Percentiles rank a stretch among this genome's conserved stretches.
Evolutionary conservation across 2,888 invertebrate genomes (phyloP).

Genomic region (Hyalella azteca): DNA sequence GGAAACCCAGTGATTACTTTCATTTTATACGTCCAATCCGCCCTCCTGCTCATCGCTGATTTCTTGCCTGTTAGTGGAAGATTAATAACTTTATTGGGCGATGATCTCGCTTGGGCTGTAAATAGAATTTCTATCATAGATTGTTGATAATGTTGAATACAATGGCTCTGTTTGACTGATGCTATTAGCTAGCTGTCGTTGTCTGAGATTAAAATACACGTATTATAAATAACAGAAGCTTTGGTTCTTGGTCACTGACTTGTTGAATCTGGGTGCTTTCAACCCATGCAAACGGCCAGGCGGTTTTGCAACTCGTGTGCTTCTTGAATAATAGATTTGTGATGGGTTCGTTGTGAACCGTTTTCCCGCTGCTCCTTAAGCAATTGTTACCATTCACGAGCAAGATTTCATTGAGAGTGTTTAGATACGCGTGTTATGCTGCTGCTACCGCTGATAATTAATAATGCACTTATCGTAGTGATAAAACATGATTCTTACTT

Average conservation of each 20-base stretch:
- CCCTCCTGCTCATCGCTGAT: neutral
- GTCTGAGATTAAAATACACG: too few relatives aligned
- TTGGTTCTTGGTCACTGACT: constrained; percentile 25
- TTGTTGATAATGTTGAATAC: neutral
- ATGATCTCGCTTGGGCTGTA: constrained; percentile 3
- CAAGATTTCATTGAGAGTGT: constrained; percentile 10
- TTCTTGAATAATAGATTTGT: constrained; percentile 12
- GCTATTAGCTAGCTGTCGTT: too few relatives aligned
- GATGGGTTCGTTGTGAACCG: constrained; percentile 1
- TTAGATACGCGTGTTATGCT: neutral
- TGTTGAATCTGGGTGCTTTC: neutral
- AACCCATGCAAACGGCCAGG: neutral
- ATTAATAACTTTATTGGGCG: constrained; percentile 2
- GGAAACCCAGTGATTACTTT: constrained; percentile 23
- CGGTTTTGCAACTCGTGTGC: neutral
- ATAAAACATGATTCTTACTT: neutral
- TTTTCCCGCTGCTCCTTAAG: neutral
- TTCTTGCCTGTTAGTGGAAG: neutral
- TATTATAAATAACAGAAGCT: constrained; percentile 15
- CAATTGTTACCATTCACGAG: neutral
- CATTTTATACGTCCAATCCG: neutral
- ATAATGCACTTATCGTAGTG: constrained; percentile 14
- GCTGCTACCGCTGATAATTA: constrained; percentile 16
- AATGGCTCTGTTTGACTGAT: neutral
- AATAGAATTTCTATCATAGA: constrained; percentile 3